Evolutionary conservation across 2,113 vertebrate genomes (phyloP).

Genomic region (Oceanodroma tethys): DNA sequence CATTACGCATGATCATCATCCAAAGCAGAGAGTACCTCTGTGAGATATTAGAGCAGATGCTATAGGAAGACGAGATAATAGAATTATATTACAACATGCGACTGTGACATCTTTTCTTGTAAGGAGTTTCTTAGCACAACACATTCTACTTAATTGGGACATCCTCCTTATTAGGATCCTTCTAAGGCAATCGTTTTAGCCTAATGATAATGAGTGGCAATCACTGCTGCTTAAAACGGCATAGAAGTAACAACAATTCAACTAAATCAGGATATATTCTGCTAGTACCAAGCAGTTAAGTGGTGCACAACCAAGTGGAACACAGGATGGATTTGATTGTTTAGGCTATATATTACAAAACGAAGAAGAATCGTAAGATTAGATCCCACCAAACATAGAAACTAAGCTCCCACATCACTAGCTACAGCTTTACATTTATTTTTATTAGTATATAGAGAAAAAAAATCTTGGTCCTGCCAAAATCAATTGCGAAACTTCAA

Average conservation of each 20-base stretch:
- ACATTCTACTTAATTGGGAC: slow-evolving; percentile 21
- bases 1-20: not conserved
- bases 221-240: slow-evolving; percentile 44
- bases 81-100: not conserved
- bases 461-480: not conserved
- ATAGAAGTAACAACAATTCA: slow-evolving; percentile 52
- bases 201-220: slow-evolving; percentile 50
- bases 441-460: not conserved
- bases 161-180: not conserved
- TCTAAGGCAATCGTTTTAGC: slow-evolving; percentile 10
- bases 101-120: not conserved
- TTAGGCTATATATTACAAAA: not conserved
- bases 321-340: not conserved
- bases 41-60: not conserved
- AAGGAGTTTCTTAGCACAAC: slow-evolving; percentile 3
- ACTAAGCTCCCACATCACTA: not conserved
- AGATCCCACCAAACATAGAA: not conserved
- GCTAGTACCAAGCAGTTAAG: slow-evolving; percentile 39
- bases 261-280: slow-evolving; percentile 38
- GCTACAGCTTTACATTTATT: not conserved
- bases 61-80: not conserved
- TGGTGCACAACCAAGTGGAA: slow-evolving; percentile 41
- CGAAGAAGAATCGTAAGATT: not conserved
- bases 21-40: not conserved
- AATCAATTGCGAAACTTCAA: not conserved